Evolutionary conservation across 2,113 vertebrate genomes (phyloP).

Genomic region (Caranx ignobilis): DNA sequence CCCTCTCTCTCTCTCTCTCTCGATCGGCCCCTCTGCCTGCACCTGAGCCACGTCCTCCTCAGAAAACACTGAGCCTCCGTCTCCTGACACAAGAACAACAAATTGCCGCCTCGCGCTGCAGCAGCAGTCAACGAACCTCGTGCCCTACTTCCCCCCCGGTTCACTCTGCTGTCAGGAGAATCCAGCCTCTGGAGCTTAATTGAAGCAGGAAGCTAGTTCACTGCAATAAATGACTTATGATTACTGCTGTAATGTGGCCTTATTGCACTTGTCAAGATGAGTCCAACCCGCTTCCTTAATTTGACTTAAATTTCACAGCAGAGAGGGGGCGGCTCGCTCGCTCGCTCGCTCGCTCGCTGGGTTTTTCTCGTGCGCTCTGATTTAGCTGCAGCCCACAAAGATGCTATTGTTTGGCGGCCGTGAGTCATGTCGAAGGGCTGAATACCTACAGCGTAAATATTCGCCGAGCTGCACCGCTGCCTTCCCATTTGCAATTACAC

Average conservation of each 20-base stretch:
- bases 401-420: conserved; percentile 65
- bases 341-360: not conserved
- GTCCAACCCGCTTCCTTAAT: conserved; percentile 53
- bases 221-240: conserved; percentile 45
- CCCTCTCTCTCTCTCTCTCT: not conserved
- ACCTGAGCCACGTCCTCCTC: conserved; percentile 24
- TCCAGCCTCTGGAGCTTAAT: conserved; percentile 43
- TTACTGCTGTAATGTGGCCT: conserved; percentile 48
- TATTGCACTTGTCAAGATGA: conserved; percentile 64
- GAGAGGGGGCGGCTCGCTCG: not conserved
- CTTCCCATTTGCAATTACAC: conserved; percentile 15
- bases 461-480: conserved; percentile 24
- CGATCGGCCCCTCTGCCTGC: conserved; percentile 39
- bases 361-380: conserved; percentile 27
- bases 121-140: not conserved
- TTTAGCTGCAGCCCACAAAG: conserved; percentile 67
- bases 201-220: conserved; percentile 64
- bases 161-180: conserved; percentile 34
- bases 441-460: conserved; percentile 63
- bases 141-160: conserved; percentile 30
- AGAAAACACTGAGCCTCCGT: not conserved
- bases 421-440: conserved; percentile 42
- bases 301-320: conserved; percentile 48
- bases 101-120: conserved; percentile 23
- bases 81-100: conserved; percentile 26